A percentile compares a stretch with the other conserved stretches of the same genome.
These are phyloP conservation scores for Apamea sordens DNA, from an alignment of 2,888 invertebrate species.

Conservation along the genomic window DNA sequence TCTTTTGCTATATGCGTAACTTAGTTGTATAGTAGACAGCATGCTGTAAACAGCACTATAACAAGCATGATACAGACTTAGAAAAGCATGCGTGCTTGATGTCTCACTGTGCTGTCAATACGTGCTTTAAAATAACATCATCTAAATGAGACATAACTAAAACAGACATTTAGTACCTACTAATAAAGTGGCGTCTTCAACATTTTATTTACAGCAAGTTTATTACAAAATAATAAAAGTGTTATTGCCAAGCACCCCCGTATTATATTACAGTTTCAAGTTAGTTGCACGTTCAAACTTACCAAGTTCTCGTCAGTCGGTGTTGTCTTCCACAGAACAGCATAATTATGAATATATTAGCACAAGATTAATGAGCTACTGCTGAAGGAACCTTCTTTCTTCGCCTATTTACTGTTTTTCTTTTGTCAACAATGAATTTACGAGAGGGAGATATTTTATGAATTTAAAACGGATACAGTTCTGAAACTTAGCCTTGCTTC, in stretches of 20 bases:
- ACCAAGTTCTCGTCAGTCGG: constrained; percentile 28
- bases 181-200: not conserved
- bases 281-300: constrained; percentile 19
- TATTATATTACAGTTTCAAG: constrained; percentile 9
- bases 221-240: constrained; percentile 22
- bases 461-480: constrained; percentile 20
- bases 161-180: not conserved
- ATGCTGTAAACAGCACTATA: too few species aligned
- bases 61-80: not conserved
- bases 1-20: too few species aligned
- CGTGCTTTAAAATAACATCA: not conserved
- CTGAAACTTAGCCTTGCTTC: not conserved
- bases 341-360: constrained; percentile 62
- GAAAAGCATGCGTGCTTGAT: not conserved
- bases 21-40: not conserved
- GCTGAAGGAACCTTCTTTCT: constrained; percentile 30
- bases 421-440: constrained; percentile 44
- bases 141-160: too few species aligned
- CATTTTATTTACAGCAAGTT: not conserved
- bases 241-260: not conserved
- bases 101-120: not conserved
- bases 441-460: constrained; percentile 12
- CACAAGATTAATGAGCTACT: constrained; percentile 53
- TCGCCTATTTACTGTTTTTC: constrained; percentile 25
- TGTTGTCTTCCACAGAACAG: constrained; percentile 44